Evolutionary conservation across 2,888 invertebrate species (phyloP).

Genomic region (Pseudococcus viburni): DNA sequence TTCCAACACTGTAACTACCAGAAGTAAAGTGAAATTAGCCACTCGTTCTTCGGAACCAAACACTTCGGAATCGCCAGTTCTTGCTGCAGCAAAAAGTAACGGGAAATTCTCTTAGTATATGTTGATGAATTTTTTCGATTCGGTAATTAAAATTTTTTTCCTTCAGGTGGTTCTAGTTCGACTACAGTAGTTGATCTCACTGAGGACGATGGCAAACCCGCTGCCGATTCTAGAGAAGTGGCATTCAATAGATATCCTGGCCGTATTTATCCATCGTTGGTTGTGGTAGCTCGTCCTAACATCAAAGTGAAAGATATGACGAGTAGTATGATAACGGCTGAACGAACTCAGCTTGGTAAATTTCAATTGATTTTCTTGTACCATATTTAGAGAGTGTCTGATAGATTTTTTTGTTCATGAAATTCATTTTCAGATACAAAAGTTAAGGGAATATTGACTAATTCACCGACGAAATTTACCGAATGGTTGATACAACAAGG

Average conservation of each 20-base stretch:
- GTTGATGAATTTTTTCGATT: neutral
- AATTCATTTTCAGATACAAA: conserved; percentile 76
- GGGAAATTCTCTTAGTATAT: neutral
- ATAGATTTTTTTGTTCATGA: neutral
- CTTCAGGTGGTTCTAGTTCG: neutral
- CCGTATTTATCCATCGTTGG: conserved; percentile 88
- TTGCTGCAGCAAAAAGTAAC: neutral
- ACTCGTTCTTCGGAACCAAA: conserved; percentile 5
- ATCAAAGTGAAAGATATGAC: conserved; percentile 77
- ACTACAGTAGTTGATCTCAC: conserved; percentile 77
- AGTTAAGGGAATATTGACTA: conserved; percentile 86
- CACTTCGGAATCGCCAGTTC: neutral
- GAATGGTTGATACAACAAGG: conserved; percentile 93
- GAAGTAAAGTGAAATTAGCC: conserved; percentile 40
- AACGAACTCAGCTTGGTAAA: conserved; percentile 72
- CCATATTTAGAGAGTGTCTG: neutral
- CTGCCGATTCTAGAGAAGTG: conserved; percentile 81
- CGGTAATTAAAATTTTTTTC: neutral
- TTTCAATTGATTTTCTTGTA: neutral
- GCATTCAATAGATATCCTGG: conserved; percentile 83
- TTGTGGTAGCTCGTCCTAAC: conserved; percentile 86
- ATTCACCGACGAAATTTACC: conserved; percentile 86
- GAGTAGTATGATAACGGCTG: conserved; percentile 70
- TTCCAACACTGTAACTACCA: conserved; percentile 34
- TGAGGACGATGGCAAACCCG: conserved; percentile 79